phyloP scores from a whole-genome alignment of 2,888 invertebrate species.

The Patella pellucida region DNA sequence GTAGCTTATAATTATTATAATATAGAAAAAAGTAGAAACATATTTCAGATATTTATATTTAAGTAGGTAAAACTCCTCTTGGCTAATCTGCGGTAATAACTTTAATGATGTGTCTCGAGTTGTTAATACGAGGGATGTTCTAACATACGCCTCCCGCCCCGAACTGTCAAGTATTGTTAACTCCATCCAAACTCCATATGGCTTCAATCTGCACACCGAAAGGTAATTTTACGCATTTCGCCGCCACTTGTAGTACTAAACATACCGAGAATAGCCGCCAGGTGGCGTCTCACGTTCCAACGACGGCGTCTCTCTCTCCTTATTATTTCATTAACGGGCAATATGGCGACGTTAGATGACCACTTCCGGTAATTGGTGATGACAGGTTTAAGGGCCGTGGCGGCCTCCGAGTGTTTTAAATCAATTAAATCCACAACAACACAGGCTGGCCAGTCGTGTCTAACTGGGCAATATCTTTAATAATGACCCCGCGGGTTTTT shows the following conservation, averaged over 20 bases:
- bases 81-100: too few species aligned
- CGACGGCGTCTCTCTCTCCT: background rate
- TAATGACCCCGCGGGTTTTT: background rate
- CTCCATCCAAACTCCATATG: background rate
- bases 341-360: conserved; percentile 1
- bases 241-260: conserved; percentile 4
- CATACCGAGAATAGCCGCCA: background rate
- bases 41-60: too few species aligned
- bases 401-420: background rate
- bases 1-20: too few species aligned
- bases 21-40: too few species aligned
- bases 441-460: background rate
- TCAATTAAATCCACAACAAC: background rate
- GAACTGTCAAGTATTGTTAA: background rate
- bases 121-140: background rate
- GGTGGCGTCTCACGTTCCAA: conserved; percentile 3
- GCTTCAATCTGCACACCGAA: background rate
- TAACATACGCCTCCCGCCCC: background rate
- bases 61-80: too few species aligned
- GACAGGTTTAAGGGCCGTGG: conserved; percentile 7
- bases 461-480: background rate
- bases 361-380: background rate
- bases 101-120: too few species aligned
- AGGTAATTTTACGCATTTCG: background rate
- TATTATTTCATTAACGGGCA: conserved; percentile 9